These are phyloP conservation scores for Genyomyrus donnyi DNA, from an alignment of 2,113 vertebrate genomes.

Conservation along the genomic window DNA sequence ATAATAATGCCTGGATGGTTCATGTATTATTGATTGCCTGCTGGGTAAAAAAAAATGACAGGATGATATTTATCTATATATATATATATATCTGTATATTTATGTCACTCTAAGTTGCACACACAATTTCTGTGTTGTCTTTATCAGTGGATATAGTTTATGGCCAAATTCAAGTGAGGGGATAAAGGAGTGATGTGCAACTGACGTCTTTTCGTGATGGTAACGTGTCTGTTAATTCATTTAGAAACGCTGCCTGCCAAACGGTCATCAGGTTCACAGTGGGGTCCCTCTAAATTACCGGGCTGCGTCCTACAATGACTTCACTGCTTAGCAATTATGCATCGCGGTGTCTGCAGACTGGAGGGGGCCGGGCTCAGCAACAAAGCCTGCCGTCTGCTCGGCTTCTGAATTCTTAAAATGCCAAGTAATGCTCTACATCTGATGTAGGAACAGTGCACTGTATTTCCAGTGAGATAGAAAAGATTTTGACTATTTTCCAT, in stretches of 20 bases:
- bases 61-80: not conserved
- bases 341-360: conserved; percentile 38
- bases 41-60: not conserved
- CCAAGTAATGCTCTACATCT: not conserved
- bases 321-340: conserved; percentile 52
- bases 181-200: not conserved
- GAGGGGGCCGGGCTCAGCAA: not conserved
- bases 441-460: not conserved
- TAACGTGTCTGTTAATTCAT: conserved; percentile 43
- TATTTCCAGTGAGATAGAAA: not conserved
- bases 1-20: not conserved
- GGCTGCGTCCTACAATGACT: conserved; percentile 41
- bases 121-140: not conserved
- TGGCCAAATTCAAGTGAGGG: not conserved
- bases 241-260: conserved; percentile 46
- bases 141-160: not conserved
- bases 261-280: conserved; percentile 55
- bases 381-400: not conserved
- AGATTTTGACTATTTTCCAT: not conserved
- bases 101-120: not conserved
- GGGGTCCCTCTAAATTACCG: conserved; percentile 51
- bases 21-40: not conserved
- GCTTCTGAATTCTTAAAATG: not conserved
- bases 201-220: not conserved
- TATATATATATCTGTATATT: too few species aligned